Conservation (phyloP, 2,888 invertebrate species). For the Byasa hedistus region DNA sequence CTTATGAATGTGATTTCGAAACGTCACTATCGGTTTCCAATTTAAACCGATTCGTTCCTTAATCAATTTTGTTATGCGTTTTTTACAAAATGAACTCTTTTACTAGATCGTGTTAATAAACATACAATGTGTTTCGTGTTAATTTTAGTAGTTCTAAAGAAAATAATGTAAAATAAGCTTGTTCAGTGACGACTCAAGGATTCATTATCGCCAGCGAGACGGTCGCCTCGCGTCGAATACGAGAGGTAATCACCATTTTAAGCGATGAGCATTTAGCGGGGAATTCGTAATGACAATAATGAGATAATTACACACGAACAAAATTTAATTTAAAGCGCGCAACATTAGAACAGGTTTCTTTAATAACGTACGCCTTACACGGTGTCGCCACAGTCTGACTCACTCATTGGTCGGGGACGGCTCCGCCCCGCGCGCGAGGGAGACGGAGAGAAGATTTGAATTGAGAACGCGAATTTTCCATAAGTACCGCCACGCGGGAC, state of each 20-base stretch:
- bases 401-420: conserved; percentile 76
- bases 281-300: conserved; percentile 80
- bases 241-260: conserved; percentile 69
- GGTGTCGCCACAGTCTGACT: conserved; percentile 75
- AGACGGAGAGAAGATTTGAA: conserved; percentile 79
- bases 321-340: conserved; percentile 80
- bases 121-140: conserved; percentile 61
- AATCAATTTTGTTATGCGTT: conserved; percentile 77
- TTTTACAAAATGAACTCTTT: conserved; percentile 67
- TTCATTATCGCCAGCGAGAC: conserved; percentile 58
- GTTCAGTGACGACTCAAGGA: conserved; percentile 33
- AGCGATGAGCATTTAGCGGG: conserved; percentile 75
- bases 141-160: conserved; percentile 51
- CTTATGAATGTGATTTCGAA: conserved; percentile 80
- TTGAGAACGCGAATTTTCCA: conserved; percentile 81
- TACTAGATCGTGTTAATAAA: conserved; percentile 64
- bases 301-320: conserved; percentile 80
- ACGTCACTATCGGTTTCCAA: conserved; percentile 80
- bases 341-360: conserved; percentile 81
- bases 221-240: conserved; percentile 55
- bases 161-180: conserved; percentile 34
- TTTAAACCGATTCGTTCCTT: conserved; percentile 80
- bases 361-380: conserved; percentile 80
- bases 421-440: conserved; percentile 79
- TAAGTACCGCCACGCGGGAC: conserved; percentile 78